These are phyloP conservation scores for Drosophila histrio DNA, from an alignment of 2,888 invertebrate species.

Conservation along the genomic window DNA sequence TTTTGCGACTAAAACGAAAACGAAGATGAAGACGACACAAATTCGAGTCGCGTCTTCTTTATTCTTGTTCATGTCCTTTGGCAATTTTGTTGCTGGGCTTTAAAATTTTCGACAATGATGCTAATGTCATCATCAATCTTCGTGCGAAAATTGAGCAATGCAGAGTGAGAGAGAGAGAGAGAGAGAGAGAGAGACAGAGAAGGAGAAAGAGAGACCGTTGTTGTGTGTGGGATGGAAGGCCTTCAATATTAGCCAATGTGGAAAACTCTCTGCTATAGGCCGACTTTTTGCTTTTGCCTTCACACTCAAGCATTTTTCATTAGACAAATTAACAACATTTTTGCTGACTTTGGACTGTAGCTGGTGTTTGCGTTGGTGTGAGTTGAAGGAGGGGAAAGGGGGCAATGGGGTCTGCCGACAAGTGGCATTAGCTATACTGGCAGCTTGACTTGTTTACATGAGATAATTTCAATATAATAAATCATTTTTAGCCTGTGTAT, in stretches of 20 bases:
- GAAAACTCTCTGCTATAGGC: constrained; percentile 40
- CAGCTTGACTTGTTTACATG: constrained; percentile 83
- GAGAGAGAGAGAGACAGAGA: constrained; percentile 13
- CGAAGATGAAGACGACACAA: constrained; percentile 35
- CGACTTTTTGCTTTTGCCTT: constrained; percentile 27
- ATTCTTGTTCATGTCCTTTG: constrained; percentile 49
- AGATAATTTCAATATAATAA: constrained; percentile 82
- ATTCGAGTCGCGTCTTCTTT: constrained; percentile 35
- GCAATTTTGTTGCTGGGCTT: constrained; percentile 51
- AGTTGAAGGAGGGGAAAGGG: background rate
- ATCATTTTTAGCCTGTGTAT: constrained; percentile 61
- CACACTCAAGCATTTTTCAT: constrained; percentile 69
- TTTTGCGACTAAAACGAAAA: constrained; percentile 53
- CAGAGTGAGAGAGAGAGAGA: constrained; percentile 21
- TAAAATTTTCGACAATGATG: constrained; percentile 80
- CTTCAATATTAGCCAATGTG: constrained; percentile 38
- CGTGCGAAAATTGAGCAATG: constrained; percentile 62
- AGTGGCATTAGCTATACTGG: constrained; percentile 77
- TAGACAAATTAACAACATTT: constrained; percentile 80
- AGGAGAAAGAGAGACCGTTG: background rate
- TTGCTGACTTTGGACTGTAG: constrained; percentile 48
- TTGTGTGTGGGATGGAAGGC: constrained; percentile 12
- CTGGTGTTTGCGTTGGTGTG: constrained; percentile 17
- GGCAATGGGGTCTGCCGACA: constrained; percentile 53
- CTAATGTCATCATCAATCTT: constrained; percentile 84